Percentiles rank a stretch among this genome's conserved stretches.
These are phyloP conservation scores for Drosophila sp. DNA, from an alignment of 1,140 invertebrate species.

Conservation along the genomic window DNA sequence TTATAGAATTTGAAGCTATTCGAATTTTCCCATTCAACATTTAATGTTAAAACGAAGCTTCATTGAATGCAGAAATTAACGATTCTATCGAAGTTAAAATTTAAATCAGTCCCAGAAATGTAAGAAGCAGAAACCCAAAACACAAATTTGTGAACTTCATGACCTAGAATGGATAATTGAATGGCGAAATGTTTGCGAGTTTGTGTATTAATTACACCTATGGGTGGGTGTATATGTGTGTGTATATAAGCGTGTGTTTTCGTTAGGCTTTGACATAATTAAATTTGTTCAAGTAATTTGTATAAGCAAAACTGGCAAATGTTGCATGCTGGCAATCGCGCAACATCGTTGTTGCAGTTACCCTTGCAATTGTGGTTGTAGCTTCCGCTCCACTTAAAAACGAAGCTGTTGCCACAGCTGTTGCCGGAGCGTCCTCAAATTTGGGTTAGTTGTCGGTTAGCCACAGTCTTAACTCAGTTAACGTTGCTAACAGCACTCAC, in stretches of 20 bases:
- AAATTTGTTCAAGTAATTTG: constrained; percentile 39
- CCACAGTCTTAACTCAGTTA: constrained; percentile 59
- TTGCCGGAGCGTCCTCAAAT: constrained; percentile 28
- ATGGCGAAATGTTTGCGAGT: background rate
- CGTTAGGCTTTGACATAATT: constrained; percentile 35
- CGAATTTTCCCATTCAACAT: too few species aligned
- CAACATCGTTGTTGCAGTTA: constrained; percentile 3
- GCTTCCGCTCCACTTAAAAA: constrained; percentile 65
- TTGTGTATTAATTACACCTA: constrained; percentile 13
- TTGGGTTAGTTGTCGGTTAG: constrained; percentile 56
- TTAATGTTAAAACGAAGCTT: too few species aligned
- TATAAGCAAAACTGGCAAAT: background rate
- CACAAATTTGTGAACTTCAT: too few species aligned
- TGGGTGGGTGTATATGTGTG: background rate
- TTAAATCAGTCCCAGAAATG: too few species aligned
- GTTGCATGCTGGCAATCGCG: too few species aligned
- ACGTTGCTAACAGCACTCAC: constrained; percentile 7
- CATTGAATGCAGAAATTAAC: too few species aligned
- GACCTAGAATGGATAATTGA: too few species aligned
- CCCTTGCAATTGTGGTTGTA: constrained; percentile 16
- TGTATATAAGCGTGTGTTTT: background rate
- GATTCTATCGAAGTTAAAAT: too few species aligned
- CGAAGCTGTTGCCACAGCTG: constrained; percentile 39
- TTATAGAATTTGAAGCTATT: too few species aligned
- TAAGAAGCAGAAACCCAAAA: too few species aligned